phyloP scores from a whole-genome alignment of 2,888 invertebrate genomes.

The Polymixis flavicincta region DNA sequence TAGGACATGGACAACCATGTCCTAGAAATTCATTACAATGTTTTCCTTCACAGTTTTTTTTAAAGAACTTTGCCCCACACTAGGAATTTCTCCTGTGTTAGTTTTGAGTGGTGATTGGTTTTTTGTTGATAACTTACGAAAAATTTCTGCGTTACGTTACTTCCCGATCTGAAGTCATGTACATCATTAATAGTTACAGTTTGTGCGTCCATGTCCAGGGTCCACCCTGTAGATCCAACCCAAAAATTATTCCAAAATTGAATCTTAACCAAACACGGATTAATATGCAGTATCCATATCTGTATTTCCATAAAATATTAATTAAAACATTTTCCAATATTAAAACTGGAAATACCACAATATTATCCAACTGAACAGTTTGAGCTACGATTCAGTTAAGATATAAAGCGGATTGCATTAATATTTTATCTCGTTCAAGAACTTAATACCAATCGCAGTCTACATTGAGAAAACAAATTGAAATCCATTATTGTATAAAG shows the following conservation, averaged over 20 bases:
- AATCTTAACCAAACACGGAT: background rate
- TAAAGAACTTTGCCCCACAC: no score
- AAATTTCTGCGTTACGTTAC: background rate
- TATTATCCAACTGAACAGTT: conserved; percentile 23
- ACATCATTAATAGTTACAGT: background rate
- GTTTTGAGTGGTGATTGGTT: no score
- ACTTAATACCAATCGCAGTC: conserved; percentile 50
- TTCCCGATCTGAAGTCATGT: background rate
- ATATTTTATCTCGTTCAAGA: conserved; percentile 47
- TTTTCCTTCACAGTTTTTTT: no score
- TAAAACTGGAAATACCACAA: conserved; percentile 8
- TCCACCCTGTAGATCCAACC: background rate
- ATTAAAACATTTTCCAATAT: conserved; percentile 5
- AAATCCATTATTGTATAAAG: conserved; percentile 60
- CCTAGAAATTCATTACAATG: no score
- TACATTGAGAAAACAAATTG: conserved; percentile 59
- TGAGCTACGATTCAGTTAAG: conserved; percentile 16
- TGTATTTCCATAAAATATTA: conserved; percentile 4
- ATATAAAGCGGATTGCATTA: conserved; percentile 42
- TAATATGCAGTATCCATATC: background rate
- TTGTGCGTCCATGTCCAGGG: background rate
- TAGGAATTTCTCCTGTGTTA: no score
- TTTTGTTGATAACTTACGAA: no score
- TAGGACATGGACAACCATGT: no score
- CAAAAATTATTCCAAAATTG: background rate